Percentiles rank a stretch among this genome's conserved stretches.
These are phyloP conservation scores for Notothenia coriiceps DNA, from an alignment of 2,113 vertebrate genomes.

Conservation along the genomic window DNA sequence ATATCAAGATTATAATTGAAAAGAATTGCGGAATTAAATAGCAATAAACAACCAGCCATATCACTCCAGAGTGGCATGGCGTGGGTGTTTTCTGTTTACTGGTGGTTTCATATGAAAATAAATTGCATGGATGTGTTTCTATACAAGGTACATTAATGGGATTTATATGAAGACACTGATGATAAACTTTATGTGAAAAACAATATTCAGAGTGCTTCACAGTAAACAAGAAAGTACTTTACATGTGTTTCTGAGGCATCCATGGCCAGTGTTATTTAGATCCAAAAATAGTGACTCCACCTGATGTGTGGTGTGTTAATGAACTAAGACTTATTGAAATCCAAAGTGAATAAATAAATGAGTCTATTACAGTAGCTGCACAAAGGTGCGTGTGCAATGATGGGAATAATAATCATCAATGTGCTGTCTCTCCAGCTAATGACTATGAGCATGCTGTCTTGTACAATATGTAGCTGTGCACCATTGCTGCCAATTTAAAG, in stretches of 20 bases:
- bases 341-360: constrained; percentile 49
- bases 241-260: constrained; percentile 11
- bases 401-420: constrained; percentile 63
- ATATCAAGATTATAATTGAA: background rate
- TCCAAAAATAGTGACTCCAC: background rate
- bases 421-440: constrained; percentile 63
- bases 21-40: constrained; percentile 37
- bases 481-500: constrained; percentile 40
- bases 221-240: constrained; percentile 7
- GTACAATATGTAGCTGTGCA: constrained; percentile 38
- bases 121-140: background rate
- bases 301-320: constrained; percentile 45
- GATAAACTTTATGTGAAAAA: constrained; percentile 24
- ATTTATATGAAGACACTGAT: constrained; percentile 5
- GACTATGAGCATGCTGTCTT: constrained; percentile 54
- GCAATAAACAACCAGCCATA: background rate
- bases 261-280: background rate
- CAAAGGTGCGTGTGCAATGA: constrained; percentile 60
- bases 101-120: background rate
- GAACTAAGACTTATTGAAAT: constrained; percentile 39
- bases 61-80: background rate
- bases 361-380: constrained; percentile 51
- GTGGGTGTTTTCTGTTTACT: constrained; percentile 18
- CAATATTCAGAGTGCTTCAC: constrained; percentile 9
- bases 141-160: background rate